phyloP scores from a whole-genome alignment of 1,140 invertebrate genomes.

The Cephus cinctus region DNA sequence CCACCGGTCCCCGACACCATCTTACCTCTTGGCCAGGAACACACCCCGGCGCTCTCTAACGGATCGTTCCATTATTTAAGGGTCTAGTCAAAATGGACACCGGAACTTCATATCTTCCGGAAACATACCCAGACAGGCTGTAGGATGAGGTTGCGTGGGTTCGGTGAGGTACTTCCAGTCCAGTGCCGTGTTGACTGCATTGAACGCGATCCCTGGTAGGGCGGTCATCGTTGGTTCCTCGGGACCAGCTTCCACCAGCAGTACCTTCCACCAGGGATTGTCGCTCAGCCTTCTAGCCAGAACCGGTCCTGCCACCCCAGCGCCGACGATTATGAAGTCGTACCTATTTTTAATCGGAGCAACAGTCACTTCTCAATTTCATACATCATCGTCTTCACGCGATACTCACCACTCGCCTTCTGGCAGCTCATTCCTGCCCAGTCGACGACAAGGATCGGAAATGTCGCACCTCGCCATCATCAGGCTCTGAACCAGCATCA shows the following conservation, averaged over 20 bases:
- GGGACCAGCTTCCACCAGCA: slow-evolving; percentile 71
- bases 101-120: background rate
- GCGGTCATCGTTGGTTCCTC: slow-evolving; percentile 71
- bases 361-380: background rate
- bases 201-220: slow-evolving; percentile 65
- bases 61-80: too few species aligned
- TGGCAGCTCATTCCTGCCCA: slow-evolving; percentile 35
- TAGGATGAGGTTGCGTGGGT: slow-evolving; percentile 56
- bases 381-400: background rate
- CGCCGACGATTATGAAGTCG: slow-evolving; percentile 62
- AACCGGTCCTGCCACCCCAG: slow-evolving; percentile 64
- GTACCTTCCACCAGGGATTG: slow-evolving; percentile 48
- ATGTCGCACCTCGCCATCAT: slow-evolving; percentile 59
- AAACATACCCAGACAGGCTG: slow-evolving; percentile 45
- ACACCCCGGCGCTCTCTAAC: slow-evolving; percentile 61
- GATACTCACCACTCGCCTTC: slow-evolving; percentile 10
- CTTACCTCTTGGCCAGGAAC: slow-evolving; percentile 74
- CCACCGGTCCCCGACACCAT: slow-evolving; percentile 70
- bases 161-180: slow-evolving; percentile 64
- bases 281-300: slow-evolving; percentile 60
- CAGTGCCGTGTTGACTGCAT: slow-evolving; percentile 57
- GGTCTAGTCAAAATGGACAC: too few species aligned
- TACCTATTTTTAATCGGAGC: slow-evolving; percentile 42
- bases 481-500: slow-evolving; percentile 55
- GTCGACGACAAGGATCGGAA: slow-evolving; percentile 51